A percentile compares a stretch with the other conserved stretches of the same genome.
These are phyloP conservation scores for Ormyrus labotus DNA, from an alignment of 2,888 invertebrate species.

Conservation along the genomic window DNA sequence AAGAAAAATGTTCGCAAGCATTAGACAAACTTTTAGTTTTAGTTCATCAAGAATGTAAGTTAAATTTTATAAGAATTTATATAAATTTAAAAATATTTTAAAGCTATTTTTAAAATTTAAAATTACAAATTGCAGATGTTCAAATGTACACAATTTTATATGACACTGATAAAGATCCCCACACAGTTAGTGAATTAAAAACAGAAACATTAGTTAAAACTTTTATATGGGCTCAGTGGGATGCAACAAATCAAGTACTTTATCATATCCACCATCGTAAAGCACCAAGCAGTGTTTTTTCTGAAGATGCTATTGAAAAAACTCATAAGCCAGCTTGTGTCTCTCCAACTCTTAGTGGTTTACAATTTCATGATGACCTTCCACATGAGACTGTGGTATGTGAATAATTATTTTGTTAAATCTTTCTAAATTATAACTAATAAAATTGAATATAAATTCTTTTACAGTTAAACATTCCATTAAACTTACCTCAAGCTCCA, in stretches of 20 bases:
- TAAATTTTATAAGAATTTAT: constrained; percentile 5
- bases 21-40: constrained; percentile 84
- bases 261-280: constrained; percentile 90
- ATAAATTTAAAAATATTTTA: constrained; percentile 4
- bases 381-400: constrained; percentile 92
- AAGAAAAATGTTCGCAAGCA: constrained; percentile 74
- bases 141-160: constrained; percentile 67
- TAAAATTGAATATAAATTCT: constrained; percentile 38
- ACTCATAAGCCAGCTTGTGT: constrained; percentile 75
- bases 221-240: constrained; percentile 93
- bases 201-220: constrained; percentile 80
- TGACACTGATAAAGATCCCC: constrained; percentile 57
- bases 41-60: constrained; percentile 87
- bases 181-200: constrained; percentile 66
- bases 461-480: constrained; percentile 87
- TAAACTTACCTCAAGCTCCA: constrained; percentile 86
- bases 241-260: constrained; percentile 85
- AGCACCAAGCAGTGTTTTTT: constrained; percentile 82
- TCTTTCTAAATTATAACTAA: not conserved
- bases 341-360: constrained; percentile 86
- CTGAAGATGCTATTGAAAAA: constrained; percentile 81
- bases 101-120: constrained; percentile 25
- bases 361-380: constrained; percentile 91
- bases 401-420: constrained; percentile 56
- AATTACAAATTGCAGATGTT: constrained; percentile 63